Base-by-base conservation (phyloP, 2,888 invertebrate species). In the Ophioninae sp. region DNA sequence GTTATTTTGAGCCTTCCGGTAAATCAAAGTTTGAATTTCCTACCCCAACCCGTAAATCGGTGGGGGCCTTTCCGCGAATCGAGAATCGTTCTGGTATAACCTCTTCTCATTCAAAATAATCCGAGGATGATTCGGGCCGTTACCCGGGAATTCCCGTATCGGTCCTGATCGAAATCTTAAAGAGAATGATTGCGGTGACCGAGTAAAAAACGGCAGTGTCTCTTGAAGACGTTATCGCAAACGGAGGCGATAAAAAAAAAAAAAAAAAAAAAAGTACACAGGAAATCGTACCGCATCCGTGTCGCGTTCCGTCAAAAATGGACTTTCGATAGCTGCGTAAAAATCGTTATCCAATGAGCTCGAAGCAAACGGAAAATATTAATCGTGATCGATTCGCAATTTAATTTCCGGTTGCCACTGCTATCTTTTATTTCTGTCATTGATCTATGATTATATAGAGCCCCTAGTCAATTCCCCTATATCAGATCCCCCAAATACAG, bases 281-380 rank as follows among this genome's bases (percentile, higher is more conserved):
- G 62, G 7, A 65, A 17, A 64, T n/a, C 10, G 37, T 68, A 30
- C 67, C 39, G 41, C 62, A 64, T 64, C 78, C 23, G 37, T 39
- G 7, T 37, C 10, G 37, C 30, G 62, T 62, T 30, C 13, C 62
- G 62, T 73, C 61, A 68, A 37, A 7, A 37, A 64, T 39, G 68
- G 73, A 82, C 69, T 78, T 79, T 56, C 21, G 82, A 79, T 73
- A 77, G 67, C 61, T 62, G 67, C 73, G 72, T 20, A 62, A 30
- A n/a, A 59, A 56, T 73, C 39, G 50, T 50, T 50, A 37, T 72
- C 62, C 67, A 59, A 39, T 30, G 59, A 37, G 72, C 61, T 72
- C 20, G 69, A 61, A 23, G 5, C 76, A 67, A n/a, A 65, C 20
- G 56, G 20, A 0, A 13, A 23, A 75, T 59, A 76, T 7, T 41